These are phyloP conservation scores for Pantherophis alleghaniensis DNA, from an alignment of 2,797 vertebrate genomes.

Conservation along the genomic window DNA sequence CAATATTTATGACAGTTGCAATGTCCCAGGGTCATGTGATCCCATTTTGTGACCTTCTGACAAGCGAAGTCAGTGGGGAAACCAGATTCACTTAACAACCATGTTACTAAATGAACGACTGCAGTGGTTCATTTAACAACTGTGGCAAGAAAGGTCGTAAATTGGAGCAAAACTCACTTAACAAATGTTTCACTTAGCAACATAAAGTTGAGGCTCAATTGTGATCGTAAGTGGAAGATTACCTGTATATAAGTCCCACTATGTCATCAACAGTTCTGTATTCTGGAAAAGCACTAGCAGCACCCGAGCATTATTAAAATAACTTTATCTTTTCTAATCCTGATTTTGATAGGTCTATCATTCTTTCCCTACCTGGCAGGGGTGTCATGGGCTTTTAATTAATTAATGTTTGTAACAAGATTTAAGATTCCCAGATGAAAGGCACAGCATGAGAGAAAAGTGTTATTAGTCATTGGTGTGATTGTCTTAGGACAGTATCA, in stretches of 20 bases:
- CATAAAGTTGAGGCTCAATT: neutral
- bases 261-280: too few species aligned
- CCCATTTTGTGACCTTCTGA: neutral
- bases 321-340: conserved; percentile 67
- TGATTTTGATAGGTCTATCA: conserved; percentile 57
- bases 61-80: neutral
- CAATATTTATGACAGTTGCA: neutral
- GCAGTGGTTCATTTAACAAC: neutral
- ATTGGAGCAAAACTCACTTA: neutral
- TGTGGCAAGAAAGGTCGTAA: neutral
- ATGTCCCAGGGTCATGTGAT: too few species aligned
- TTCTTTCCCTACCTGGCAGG: conserved; percentile 66
- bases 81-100: neutral
- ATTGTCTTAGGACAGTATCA: conserved; percentile 69
- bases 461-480: conserved; percentile 65
- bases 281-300: neutral
- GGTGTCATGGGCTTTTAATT: conserved; percentile 67
- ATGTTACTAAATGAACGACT: neutral
- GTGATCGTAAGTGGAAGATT: neutral
- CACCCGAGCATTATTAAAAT: conserved; percentile 52
- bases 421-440: conserved; percentile 70
- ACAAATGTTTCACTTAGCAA: neutral
- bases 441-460: conserved; percentile 62
- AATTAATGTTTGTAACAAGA: conserved; percentile 69
- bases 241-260: too few species aligned